A percentile compares a stretch with the other conserved stretches of the same genome.
Conservation (phyloP, 2,888 invertebrate species). For the Diarsia brunnea region DNA sequence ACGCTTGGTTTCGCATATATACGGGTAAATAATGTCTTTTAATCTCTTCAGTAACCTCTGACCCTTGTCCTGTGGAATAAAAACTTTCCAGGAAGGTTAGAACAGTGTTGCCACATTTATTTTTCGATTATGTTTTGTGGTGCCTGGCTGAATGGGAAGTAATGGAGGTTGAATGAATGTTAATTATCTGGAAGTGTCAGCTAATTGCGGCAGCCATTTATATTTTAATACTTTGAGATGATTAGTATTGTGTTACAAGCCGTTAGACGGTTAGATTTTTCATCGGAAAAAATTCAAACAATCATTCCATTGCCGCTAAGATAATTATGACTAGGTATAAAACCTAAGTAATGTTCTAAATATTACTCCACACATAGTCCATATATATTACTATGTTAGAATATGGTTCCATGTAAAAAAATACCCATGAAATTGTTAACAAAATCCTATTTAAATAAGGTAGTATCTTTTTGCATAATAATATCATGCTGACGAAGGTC, state of each 20-base stretch:
- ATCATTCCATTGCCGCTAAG: too few species aligned
- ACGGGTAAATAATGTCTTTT: constrained; percentile 88
- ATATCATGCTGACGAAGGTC: too few species aligned
- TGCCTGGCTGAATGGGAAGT: constrained; percentile 69
- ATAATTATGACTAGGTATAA: too few species aligned
- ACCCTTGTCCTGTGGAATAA: constrained; percentile 83
- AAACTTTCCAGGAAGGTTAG: constrained; percentile 81
- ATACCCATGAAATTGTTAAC: too few species aligned
- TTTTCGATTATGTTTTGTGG: constrained; percentile 84
- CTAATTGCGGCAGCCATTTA: neutral
- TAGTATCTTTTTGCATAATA: too few species aligned
- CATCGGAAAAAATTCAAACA: neutral
- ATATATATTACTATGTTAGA: too few species aligned
- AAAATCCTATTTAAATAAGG: too few species aligned
- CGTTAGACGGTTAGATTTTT: neutral
- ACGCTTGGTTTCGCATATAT: constrained; percentile 82
- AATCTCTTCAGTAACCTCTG: constrained; percentile 83
- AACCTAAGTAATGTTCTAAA: too few species aligned
- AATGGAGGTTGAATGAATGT: constrained; percentile 69
- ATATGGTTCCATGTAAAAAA: too few species aligned
- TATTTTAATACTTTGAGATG: neutral
- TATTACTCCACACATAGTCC: too few species aligned
- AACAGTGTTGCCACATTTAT: constrained; percentile 82
- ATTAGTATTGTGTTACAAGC: neutral
- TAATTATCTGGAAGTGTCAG: constrained; percentile 5